A percentile compares a stretch with the other conserved stretches of the same genome.
phyloP scores from a whole-genome alignment of 1,140 invertebrate species.

The Oppia nitens region DNA sequence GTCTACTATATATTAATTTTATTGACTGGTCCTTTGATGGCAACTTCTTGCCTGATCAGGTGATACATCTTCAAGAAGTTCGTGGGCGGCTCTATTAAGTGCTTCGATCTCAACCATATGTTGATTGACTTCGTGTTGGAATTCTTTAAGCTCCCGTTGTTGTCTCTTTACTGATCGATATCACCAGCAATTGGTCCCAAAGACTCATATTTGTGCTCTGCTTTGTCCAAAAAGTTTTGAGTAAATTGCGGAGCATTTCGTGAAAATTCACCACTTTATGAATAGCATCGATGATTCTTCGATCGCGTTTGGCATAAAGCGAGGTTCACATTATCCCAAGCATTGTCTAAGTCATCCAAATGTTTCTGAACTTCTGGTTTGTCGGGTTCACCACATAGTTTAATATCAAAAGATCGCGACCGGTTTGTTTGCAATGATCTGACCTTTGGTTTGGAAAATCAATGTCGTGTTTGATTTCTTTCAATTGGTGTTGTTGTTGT shows the following conservation, averaged over 20 bases:
- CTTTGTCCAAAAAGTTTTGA: constrained; percentile 68
- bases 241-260: constrained; percentile 78
- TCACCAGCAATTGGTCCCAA: constrained; percentile 78
- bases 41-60: constrained; percentile 63
- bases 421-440: constrained; percentile 71
- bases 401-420: constrained; percentile 72
- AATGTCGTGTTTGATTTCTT: constrained; percentile 82
- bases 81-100: constrained; percentile 80
- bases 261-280: constrained; percentile 97
- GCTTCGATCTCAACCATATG: constrained; percentile 94
- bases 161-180: constrained; percentile 85
- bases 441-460: constrained; percentile 80
- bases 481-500: constrained; percentile 78
- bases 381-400: constrained; percentile 80
- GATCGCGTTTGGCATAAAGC: constrained; percentile 74
- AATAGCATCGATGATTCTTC: constrained; percentile 90
- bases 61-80: constrained; percentile 75
- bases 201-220: constrained; percentile 63
- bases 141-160: constrained; percentile 74
- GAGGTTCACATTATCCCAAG: constrained; percentile 87
- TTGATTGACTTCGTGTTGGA: constrained; percentile 87
- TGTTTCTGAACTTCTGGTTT: constrained; percentile 94
- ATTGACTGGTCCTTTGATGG: constrained; percentile 72
- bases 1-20: constrained; percentile 81
- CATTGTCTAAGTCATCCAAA: constrained; percentile 81